Percentiles rank a stretch among this genome's conserved stretches.
Evolutionary conservation across 1,140 invertebrate species (phyloP).

Genomic region (Akabosia matsudoensis): DNA sequence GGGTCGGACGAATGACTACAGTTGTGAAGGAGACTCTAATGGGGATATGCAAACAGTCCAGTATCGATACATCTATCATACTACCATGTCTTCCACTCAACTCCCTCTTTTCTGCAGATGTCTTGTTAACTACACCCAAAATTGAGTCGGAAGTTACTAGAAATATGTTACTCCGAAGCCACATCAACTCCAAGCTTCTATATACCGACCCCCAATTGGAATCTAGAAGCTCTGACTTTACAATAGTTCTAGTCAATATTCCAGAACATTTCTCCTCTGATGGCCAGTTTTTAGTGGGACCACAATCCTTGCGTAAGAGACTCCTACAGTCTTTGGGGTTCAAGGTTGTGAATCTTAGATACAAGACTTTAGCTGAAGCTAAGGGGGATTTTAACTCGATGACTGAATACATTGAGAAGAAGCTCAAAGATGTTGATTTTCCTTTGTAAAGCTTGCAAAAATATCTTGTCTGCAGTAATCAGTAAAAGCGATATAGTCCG

Average conservation of each 20-base stretch:
- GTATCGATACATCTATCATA: slow-evolving; percentile 52
- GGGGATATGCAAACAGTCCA: slow-evolving; percentile 38
- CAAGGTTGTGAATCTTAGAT: slow-evolving; percentile 62
- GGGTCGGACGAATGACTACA: slow-evolving; percentile 57
- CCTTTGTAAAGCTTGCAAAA: neutral
- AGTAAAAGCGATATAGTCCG: no score
- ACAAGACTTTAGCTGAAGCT: slow-evolving; percentile 55
- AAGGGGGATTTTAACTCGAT: slow-evolving; percentile 51
- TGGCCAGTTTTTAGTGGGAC: slow-evolving; percentile 58
- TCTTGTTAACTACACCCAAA: slow-evolving; percentile 56
- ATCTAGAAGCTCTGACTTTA: slow-evolving; percentile 26
- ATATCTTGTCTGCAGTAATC: no score
- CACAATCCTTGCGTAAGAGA: slow-evolving; percentile 61
- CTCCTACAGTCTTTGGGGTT: slow-evolving; percentile 63
- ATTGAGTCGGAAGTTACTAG: slow-evolving; percentile 48
- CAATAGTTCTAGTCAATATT: slow-evolving; percentile 61
- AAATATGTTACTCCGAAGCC: slow-evolving; percentile 52
- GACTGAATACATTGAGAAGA: slow-evolving; percentile 53
- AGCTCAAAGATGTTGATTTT: slow-evolving; percentile 45
- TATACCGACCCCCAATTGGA: slow-evolving; percentile 11
- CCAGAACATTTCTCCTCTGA: slow-evolving; percentile 65
- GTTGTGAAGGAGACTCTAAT: slow-evolving; percentile 54
- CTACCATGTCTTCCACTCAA: slow-evolving; percentile 58
- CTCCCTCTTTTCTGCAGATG: slow-evolving; percentile 62
- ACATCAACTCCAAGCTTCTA: slow-evolving; percentile 26